These are phyloP conservation scores for Solenodon paradoxus DNA, from an alignment of 2,113 vertebrate genomes.

Conservation along the genomic window DNA sequence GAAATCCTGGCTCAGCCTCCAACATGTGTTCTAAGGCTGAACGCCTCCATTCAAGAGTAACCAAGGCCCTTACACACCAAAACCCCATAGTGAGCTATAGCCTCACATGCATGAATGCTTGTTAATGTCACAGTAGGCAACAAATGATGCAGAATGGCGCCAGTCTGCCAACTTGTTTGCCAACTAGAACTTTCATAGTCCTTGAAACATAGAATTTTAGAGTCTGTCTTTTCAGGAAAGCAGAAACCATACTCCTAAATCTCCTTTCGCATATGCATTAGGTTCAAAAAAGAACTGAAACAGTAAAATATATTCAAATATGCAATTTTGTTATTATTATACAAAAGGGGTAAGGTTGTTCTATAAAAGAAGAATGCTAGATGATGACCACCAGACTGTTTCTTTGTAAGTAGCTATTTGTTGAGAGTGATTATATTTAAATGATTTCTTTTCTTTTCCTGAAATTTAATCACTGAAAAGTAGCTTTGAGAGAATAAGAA, in stretches of 20 bases:
- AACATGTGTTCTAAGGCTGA: not conserved
- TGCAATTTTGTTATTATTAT: not conserved
- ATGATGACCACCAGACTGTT: not conserved
- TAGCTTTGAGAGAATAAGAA: not conserved
- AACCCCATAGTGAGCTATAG: not conserved
- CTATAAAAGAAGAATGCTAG: not conserved
- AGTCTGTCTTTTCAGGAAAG: not conserved
- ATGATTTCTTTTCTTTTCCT: not conserved
- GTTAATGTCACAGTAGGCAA: not conserved
- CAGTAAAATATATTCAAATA: not conserved
- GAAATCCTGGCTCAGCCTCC: not conserved
- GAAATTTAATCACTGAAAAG: conserved; percentile 7
- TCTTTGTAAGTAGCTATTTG: not conserved
- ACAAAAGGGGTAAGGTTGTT: not conserved
- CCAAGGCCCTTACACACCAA: not conserved
- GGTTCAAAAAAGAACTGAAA: not conserved
- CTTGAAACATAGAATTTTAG: not conserved
- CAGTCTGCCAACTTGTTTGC: not conserved
- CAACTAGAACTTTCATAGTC: not conserved
- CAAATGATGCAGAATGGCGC: not conserved
- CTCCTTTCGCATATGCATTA: not conserved
- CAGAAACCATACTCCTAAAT: not conserved
- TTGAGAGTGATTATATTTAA: not conserved
- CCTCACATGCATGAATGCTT: not conserved
- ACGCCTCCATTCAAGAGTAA: not conserved